Conservation (phyloP, 2,888 invertebrate genomes). For the Schizaphis graminum region DNA sequence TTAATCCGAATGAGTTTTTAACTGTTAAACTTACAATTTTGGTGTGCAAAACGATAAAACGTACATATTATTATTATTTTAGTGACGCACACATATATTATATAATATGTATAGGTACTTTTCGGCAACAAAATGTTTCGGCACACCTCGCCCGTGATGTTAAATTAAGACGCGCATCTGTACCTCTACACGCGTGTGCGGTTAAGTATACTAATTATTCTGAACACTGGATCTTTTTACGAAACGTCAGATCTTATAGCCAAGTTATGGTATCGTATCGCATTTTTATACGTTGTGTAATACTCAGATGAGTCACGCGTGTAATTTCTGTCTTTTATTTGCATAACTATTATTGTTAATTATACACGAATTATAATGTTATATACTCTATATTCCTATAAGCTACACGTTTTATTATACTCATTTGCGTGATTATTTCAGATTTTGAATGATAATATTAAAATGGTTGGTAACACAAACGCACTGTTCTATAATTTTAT, state of each 20-base stretch:
- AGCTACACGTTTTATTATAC: background rate
- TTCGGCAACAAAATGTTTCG: background rate
- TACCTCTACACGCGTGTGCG: background rate
- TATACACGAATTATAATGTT: background rate
- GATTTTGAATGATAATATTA: background rate
- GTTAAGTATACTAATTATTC: background rate
- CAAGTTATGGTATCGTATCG: background rate
- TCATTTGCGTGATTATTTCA: background rate
- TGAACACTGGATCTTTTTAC: background rate
- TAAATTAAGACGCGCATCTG: background rate
- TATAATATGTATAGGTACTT: background rate
- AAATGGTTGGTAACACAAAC: background rate
- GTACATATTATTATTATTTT: background rate
- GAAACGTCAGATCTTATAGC: background rate
- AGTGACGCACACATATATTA: background rate
- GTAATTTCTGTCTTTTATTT: constrained; percentile 5
- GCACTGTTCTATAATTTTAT: background rate
- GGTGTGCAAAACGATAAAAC: background rate
- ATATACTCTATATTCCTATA: background rate
- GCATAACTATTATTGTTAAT: background rate
- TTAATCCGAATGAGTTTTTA: background rate
- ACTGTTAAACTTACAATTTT: background rate
- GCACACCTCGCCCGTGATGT: background rate
- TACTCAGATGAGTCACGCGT: background rate
- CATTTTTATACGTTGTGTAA: background rate